Evolutionary conservation across 2,888 invertebrate species (phyloP).

Genomic region (Rhagium mordax): DNA sequence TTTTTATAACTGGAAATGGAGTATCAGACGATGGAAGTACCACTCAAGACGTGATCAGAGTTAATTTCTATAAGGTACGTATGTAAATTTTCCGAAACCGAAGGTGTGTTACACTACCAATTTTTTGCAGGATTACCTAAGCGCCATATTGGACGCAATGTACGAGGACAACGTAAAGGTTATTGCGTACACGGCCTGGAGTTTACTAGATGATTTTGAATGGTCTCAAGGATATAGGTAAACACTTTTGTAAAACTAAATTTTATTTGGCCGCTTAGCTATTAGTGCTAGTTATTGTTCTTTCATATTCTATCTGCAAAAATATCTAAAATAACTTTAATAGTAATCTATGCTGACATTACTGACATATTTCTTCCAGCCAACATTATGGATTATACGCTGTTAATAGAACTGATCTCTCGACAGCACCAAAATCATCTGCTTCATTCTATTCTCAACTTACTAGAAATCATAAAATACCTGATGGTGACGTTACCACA

Average conservation of each 20-base stretch:
- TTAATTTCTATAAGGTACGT: constrained; percentile 29
- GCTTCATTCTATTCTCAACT: not conserved
- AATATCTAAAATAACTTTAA: no score
- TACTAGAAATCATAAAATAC: not conserved
- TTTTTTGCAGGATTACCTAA: constrained; percentile 64
- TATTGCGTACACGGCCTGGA: constrained; percentile 67
- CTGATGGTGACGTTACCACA: not conserved
- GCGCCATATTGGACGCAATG: constrained; percentile 63
- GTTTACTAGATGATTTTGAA: constrained; percentile 61
- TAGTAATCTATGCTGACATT: no score
- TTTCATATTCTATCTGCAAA: no score
- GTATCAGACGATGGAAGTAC: constrained; percentile 67
- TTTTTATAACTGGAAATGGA: constrained; percentile 78
- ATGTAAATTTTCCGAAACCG: not conserved
- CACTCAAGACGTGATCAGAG: not conserved
- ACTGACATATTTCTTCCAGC: no score
- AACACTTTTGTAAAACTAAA: no score
- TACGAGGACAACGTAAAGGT: constrained; percentile 64
- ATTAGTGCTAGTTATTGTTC: no score
- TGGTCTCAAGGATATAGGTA: constrained; percentile 68
- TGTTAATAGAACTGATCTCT: not conserved
- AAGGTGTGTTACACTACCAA: not conserved
- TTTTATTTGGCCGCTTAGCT: no score
- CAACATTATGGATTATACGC: not conserved
- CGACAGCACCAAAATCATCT: not conserved